Conservation (phyloP, 2,888 invertebrate genomes). For the Meteorus colon region DNA sequence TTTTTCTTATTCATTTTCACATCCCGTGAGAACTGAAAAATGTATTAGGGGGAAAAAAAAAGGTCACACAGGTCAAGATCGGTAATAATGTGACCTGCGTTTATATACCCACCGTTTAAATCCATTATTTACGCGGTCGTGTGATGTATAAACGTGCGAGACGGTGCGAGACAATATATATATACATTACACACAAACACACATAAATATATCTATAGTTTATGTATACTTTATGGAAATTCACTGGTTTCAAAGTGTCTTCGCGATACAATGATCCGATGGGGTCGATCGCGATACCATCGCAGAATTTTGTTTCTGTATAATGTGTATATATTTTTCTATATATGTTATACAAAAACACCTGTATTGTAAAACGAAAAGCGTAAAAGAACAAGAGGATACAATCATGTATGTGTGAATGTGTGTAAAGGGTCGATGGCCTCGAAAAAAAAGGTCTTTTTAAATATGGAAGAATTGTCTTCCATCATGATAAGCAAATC, state of each 20-base stretch:
- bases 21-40: conserved; percentile 6
- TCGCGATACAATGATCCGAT: conserved; percentile 69
- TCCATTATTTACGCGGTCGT: conserved; percentile 64
- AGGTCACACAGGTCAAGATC: conserved; percentile 49
- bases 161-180: conserved; percentile 14
- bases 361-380: conserved; percentile 31
- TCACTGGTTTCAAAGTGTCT: conserved; percentile 59
- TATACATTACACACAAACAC: not conserved
- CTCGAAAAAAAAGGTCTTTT: conserved; percentile 57
- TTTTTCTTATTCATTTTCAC: not conserved
- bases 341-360: conserved; percentile 22
- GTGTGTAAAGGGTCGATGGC: conserved; percentile 62
- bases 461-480: conserved; percentile 71
- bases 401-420: no score
- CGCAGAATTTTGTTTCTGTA: conserved; percentile 40
- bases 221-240: conserved; percentile 67
- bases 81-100: conserved; percentile 48
- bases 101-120: conserved; percentile 39
- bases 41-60: conserved; percentile 19
- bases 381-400: conserved; percentile 19
- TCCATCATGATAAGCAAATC: conserved; percentile 61
- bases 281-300: conserved; percentile 65
- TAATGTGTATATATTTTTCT: not conserved
- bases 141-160: conserved; percentile 56
- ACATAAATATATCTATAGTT: not conserved